Percentiles rank a stretch among this genome's conserved stretches.
Conservation (phyloP, 2,113 vertebrate genomes). For the Sterrhoptilus dennistouni region DNA sequence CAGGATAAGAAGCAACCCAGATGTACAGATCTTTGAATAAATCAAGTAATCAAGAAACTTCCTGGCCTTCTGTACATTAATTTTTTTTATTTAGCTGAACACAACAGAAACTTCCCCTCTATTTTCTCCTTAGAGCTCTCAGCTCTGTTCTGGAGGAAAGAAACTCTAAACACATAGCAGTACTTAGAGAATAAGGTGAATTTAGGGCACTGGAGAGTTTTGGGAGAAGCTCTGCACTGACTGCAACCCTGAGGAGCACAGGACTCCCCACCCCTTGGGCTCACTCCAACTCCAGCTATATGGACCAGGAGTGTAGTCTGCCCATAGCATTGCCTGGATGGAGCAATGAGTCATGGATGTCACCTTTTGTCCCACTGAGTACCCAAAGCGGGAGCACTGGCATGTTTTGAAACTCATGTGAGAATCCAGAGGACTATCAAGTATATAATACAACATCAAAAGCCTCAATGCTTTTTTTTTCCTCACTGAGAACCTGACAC, state of each 20-base stretch:
- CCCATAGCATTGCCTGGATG: neutral
- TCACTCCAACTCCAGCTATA: neutral
- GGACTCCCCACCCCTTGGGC: neutral
- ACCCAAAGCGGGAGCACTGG: neutral
- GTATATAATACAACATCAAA: neutral
- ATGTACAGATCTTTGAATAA: neutral
- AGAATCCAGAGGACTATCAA: neutral
- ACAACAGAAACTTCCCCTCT: neutral
- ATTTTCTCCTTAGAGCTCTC: neutral
- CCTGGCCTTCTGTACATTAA: neutral
- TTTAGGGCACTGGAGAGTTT: neutral
- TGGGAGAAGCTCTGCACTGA: neutral
- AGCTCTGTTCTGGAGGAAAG: neutral
- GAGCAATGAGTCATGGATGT: neutral
- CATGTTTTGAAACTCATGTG: neutral
- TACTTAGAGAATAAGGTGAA: neutral
- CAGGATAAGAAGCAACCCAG: neutral
- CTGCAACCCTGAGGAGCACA: fast-evolving
- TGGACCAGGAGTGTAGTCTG: neutral
- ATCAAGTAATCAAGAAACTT: neutral
- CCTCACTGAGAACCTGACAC: fast-evolving
- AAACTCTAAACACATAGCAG: neutral
- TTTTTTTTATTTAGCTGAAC: neutral
- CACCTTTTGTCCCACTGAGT: neutral
- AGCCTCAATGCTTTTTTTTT: neutral